A percentile compares a stretch with the other conserved stretches of the same genome.
Evolutionary conservation across 2,113 vertebrate genomes (phyloP).

Genomic region (Zeus faber): DNA sequence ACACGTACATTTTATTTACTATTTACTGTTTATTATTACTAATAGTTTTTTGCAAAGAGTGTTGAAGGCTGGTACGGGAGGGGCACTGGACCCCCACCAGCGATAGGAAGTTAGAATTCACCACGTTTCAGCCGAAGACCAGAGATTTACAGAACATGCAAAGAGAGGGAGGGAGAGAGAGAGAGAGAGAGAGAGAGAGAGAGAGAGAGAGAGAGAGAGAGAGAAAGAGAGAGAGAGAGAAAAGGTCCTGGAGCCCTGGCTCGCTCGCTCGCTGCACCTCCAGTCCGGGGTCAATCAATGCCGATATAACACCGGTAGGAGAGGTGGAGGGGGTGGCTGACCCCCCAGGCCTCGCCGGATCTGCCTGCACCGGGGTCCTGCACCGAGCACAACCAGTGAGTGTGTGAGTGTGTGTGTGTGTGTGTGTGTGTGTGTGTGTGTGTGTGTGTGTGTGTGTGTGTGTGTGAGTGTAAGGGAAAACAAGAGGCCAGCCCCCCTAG

Average conservation of each 20-base stretch:
- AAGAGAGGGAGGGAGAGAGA: neutral
- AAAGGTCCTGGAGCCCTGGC: conserved; percentile 47
- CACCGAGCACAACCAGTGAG: conserved; percentile 44
- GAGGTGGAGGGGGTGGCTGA: conserved; percentile 65
- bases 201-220: conserved; percentile 17
- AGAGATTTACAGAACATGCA: no score
- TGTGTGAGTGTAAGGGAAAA: conserved; percentile 20
- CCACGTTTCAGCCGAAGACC: no score
- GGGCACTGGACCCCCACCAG: no score
- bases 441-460: conserved; percentile 32
- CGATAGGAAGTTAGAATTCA: no score
- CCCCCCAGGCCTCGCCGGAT: conserved; percentile 46
- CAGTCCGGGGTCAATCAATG: conserved; percentile 64
- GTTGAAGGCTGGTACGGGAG: no score
- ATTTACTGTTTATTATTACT: no score
- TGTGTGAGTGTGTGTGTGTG: conserved; percentile 30
- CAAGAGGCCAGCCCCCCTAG: conserved; percentile 61
- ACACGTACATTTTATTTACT: no score
- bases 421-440: conserved; percentile 7
- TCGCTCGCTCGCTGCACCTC: conserved; percentile 20
- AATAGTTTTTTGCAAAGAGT: no score
- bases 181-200: neutral
- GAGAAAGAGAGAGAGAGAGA: conserved; percentile 28
- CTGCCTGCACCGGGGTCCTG: conserved; percentile 55
- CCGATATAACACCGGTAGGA: conserved; percentile 64